Evolutionary conservation across 2,113 vertebrate genomes (phyloP), one percentile per base, ranked within the genome.

Genomic region (Poeciliopsis occidentalis): DNA sequence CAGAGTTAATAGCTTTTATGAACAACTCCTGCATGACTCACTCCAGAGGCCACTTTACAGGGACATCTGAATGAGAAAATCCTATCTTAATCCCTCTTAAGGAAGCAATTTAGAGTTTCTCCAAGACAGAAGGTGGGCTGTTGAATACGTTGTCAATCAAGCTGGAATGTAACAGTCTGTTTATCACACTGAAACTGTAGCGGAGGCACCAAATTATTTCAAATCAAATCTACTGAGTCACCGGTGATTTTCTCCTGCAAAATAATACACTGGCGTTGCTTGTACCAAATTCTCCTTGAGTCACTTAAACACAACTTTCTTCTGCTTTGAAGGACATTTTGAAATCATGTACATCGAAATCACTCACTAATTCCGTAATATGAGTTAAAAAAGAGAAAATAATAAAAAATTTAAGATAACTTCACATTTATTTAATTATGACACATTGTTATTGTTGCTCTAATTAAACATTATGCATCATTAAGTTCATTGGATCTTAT

Each of bases 1-100:
- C 73, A 41, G 64, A 86, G 73, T 84, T 85, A 90, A 92, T 89
- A 80, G 84, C 76, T 83, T 85, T 80, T 74, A 63, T 83, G 86
- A 85, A 79, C 67, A 88, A 72, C 70, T 84, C 71, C 79, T 79
- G 79, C 37, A 69, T 76, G 87, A 90, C 37, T 88, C 78, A 81
- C 81, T 89, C 82, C 76, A 80, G 79, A 73, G 69, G 77, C 78
- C 70, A 83, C 73, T 77, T 84, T 84, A 79, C 79, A 84, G 69
- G 67, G 85, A 85, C 80, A 85, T 77, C 54, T 12, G 22, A 85
- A 88, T 81, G 84, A 87, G 71, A 89, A 85, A 90, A 89, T 69
- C 78, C 79, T 67, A 51, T 82, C 78, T 79, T 85, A 87, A 88
- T 89, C 87, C 85, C 85, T 86, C 64, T 85, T 80, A 72, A 88